Base-by-base conservation (phyloP, 2,113 vertebrate species). In the Acanthisitta chloris region DNA sequence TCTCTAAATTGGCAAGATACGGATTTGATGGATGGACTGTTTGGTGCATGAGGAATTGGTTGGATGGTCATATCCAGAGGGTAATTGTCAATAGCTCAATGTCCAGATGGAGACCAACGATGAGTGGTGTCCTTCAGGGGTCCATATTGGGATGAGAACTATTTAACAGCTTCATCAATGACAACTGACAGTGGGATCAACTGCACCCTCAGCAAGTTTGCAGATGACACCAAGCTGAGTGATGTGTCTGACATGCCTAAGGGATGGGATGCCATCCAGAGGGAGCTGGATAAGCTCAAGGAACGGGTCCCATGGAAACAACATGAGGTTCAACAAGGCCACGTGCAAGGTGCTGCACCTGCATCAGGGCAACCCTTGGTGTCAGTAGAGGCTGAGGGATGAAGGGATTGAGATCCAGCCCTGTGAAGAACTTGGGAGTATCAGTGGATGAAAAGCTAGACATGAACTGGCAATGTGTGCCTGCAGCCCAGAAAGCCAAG, bases 281-380 rank as follows among this genome's bases (percentile, higher is more conserved):
- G 23, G 12, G 21, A 38, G 33, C 23, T 10, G 19, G 14, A 52
- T 12, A 78, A 45, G 17, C 5, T 33, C 1, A 0, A 52, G 17
- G 8, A 52, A 14, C 2, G 14, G 29, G 15, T n/a, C 0, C 11
- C 26, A 33, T 0, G 8, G 21, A 38, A 78, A 12, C 4, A 2
- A 21, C 11, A 21, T 33, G 14, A 49, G 4, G 8, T 17, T 21
- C 24, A 57, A 42, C 36, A 58, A 36, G 7, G 1, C 14, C 36
- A 77, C 10, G 33, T 43, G 33, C 62, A 36, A 36, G 61, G 4
- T 36, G 31, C 62, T 59, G 52, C 14, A 26, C 7, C 36, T 21
- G 62, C 31, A 3, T 16, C 1, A 4, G 43, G 4, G 1, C 43
- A 86, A 1, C 0, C 20, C 36, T 20, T 0, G 2, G 13, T 26